Percentiles rank a stretch among this genome's conserved stretches.
Conservation (phyloP, 2,113 vertebrate genomes). For the Bathybates hornii region DNA sequence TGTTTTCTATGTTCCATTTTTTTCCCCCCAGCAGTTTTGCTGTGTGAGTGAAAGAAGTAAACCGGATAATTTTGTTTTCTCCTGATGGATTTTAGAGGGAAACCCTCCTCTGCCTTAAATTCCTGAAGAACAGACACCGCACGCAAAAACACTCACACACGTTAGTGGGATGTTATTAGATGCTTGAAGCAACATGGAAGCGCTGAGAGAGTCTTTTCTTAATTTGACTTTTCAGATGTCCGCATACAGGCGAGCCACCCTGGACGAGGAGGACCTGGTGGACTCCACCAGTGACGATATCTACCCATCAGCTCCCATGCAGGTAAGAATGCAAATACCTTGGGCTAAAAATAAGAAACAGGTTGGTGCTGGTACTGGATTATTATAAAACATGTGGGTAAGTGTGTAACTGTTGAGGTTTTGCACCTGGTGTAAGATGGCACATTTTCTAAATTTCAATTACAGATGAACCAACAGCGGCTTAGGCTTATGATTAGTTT, state of each 20-base stretch:
- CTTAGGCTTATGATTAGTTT: neutral
- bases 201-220: slow-evolving; percentile 77
- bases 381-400: neutral
- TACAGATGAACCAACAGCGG: neutral
- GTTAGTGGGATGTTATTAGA: neutral
- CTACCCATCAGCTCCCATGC: slow-evolving; percentile 80
- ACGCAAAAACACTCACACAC: neutral
- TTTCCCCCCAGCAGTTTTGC: neutral
- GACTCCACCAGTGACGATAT: slow-evolving; percentile 81
- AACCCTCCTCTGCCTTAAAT: neutral
- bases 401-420: neutral
- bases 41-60: neutral
- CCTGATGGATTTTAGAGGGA: slow-evolving; percentile 42
- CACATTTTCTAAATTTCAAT: neutral
- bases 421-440: neutral
- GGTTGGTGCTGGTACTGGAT: neutral
- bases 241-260: slow-evolving; percentile 86
- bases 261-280: slow-evolving; percentile 91
- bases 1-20: neutral
- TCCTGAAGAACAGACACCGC: neutral
- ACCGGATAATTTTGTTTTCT: slow-evolving; percentile 9
- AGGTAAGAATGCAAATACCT: slow-evolving; percentile 69
- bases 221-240: slow-evolving; percentile 90
- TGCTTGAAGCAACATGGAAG: slow-evolving; percentile 55
- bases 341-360: neutral